Evolutionary conservation across 2,888 invertebrate genomes (phyloP), one percentile per base, ranked within the genome.

Genomic region (Drosophila nr. medialis): DNA sequence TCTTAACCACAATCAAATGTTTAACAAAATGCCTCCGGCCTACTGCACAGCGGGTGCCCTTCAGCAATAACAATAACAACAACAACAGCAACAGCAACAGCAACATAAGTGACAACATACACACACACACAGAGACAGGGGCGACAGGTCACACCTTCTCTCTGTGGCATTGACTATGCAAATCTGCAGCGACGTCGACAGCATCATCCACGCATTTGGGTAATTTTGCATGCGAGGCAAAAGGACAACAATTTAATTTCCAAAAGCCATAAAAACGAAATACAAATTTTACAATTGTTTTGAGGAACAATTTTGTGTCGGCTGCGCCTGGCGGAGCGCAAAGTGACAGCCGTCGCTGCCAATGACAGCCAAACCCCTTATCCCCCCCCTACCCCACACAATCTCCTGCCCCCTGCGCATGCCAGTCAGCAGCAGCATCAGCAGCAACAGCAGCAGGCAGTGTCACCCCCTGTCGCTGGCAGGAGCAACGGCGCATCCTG

Each of bases 251-350:
- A 89, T 85, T 85, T 85, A 85, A 85, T 85, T 85, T 81, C 73
- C 88, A 81, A 81, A 86, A 87, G 88, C 88, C 89, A 85, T 85
- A 85, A 85, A 89, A 85, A 73, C 80, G 77, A 85, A 84, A 85
- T 85, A 89, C 84, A 85, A 87, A 64, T 58, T 74, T 73, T 77
- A 77, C 82, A 89, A 85, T 85, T 85, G 84, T 83, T 62, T 79
- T 18, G 55, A 61, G 45, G 53, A 64, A 83, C 80, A 66, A 70
- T 77, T 72, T 66, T 63, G 30, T 24, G 59, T 56, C 50, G 38
- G 13, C 72, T 81, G 75, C 67, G 77, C 63, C 71, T 74, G 80
- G 74, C 76, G 62, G 68, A 72, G 72, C 66, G 77, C 77, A 72
- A 86, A 80, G 80, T 85, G 87, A 87, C 87, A 80, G 75, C 72